Conservation (phyloP, 1,140 invertebrate species). For the Lepidotrigona ventralis region DNA sequence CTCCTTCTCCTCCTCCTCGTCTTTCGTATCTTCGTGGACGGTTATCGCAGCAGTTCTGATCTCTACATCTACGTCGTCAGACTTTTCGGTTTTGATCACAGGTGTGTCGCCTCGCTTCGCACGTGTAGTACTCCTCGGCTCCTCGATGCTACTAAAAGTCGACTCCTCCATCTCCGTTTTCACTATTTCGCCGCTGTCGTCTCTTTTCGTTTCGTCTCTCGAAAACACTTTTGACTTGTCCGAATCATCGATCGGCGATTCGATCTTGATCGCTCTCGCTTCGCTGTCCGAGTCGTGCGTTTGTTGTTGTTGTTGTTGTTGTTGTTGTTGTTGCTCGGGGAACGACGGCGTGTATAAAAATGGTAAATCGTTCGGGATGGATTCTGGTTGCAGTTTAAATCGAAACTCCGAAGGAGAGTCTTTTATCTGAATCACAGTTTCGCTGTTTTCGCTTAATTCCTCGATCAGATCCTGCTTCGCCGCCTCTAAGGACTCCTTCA, state of each 20-base stretch:
- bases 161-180: conserved; percentile 31
- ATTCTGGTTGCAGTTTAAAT: conserved; percentile 81
- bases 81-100: conserved; percentile 60
- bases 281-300: conserved; percentile 61
- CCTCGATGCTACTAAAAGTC: conserved; percentile 23
- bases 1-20: conserved; percentile 31
- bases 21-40: conserved; percentile 61
- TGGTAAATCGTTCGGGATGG: conserved; percentile 77
- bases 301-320: neutral
- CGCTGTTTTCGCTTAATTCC: conserved; percentile 80
- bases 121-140: neutral
- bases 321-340: conserved; percentile 53
- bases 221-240: conserved; percentile 59
- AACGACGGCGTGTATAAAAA: conserved; percentile 76
- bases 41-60: conserved; percentile 50
- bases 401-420: conserved; percentile 88
- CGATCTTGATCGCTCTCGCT: conserved; percentile 25
- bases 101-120: conserved; percentile 14
- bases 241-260: conserved; percentile 53
- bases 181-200: neutral
- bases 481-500: conserved; percentile 85
- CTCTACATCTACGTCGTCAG: conserved; percentile 49
- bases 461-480: conserved; percentile 84
- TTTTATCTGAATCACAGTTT: conserved; percentile 80
- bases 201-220: conserved; percentile 5